Evolutionary conservation across 1,140 invertebrate genomes (phyloP), one percentile per base, ranked within the genome.

Genomic region (Dufourea novaeangliae): DNA sequence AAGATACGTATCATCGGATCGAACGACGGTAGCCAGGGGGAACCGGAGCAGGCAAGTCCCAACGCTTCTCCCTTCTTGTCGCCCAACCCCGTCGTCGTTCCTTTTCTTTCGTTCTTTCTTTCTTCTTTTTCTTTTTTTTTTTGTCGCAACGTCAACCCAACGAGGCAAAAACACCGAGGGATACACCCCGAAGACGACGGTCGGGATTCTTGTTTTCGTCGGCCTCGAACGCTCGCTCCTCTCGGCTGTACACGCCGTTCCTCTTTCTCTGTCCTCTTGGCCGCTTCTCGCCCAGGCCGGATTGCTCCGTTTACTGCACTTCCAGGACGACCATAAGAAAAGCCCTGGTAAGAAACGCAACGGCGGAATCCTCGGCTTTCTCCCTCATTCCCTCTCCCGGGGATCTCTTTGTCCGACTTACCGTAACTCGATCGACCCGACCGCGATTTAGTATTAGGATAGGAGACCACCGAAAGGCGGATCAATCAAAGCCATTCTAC

Each of bases 1-100:
- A 61, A 85, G 82, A 85, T 84, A 82, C 66, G 52, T 83, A 83
- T 85, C 83, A 56, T 77, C 72, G 78, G 50, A 85, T 83, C 78
- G 83, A 85, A 84, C 79, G 81, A 66, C 44, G 82, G 82, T 85
- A 84, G 82, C 56, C 74, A n/a, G n/a, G 71, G 41, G 79, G 80
- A 85, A 85, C 79, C 79, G 75, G 79, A 82, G 75, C 83, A 80
- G 73, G 34, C 78, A 54, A 70, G 57, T 73, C 34, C 44, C 79
- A 62, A 73, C 67, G 64, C 68, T 61, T 69, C 54, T 76, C 70
- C 69, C 74, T 78, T 72, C 59, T 64, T 59, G 44, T 68, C 70
- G n/a, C 29, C 74, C 61, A 52, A 54, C 32, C 25, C 27, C 41
- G 12, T 25, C 34, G 29, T 68, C 54, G 17, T 68, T 29, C 0